Conservation (phyloP, 2,888 invertebrate species). For the Napeogenes inachia region DNA sequence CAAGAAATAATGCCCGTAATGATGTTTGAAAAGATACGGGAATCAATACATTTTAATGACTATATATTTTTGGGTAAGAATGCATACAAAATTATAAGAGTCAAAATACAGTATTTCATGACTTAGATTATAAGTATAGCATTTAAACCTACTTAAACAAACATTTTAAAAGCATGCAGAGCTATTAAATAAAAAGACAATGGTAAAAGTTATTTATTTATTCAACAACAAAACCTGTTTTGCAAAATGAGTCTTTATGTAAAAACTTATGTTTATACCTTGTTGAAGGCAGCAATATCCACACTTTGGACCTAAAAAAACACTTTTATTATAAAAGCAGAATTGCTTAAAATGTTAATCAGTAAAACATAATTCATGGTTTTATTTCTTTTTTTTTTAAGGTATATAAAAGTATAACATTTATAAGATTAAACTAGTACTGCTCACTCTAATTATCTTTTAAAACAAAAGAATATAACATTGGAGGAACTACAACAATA, state of each 20-base stretch:
- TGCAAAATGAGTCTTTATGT: not conserved
- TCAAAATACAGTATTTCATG: too few relatives aligned
- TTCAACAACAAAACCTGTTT: not conserved
- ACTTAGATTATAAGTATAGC: too few relatives aligned
- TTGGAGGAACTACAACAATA: not conserved
- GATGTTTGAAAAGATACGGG: too few relatives aligned
- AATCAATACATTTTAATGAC: too few relatives aligned
- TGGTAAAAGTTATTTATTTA: slow-evolving; percentile 3
- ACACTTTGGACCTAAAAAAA: slow-evolving; percentile 87
- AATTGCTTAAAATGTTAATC: not conserved
- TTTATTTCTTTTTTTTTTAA: too few relatives aligned
- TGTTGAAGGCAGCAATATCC: slow-evolving; percentile 97
- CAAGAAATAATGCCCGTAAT: too few relatives aligned
- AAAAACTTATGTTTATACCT: slow-evolving; percentile 59
- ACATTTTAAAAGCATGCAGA: not conserved
- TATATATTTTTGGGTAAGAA: too few relatives aligned
- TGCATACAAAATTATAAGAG: too few relatives aligned
- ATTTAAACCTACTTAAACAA: too few relatives aligned
- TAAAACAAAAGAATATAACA: not conserved
- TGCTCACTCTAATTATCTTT: not conserved
- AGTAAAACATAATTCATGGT: not conserved
- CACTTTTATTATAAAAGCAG: slow-evolving; percentile 2
- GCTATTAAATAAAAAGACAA: not conserved
- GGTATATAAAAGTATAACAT: too few relatives aligned
- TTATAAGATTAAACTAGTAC: too few relatives aligned